Conservation (phyloP, 2,888 invertebrate genomes). For the Chalcosyrphus nemorum region DNA sequence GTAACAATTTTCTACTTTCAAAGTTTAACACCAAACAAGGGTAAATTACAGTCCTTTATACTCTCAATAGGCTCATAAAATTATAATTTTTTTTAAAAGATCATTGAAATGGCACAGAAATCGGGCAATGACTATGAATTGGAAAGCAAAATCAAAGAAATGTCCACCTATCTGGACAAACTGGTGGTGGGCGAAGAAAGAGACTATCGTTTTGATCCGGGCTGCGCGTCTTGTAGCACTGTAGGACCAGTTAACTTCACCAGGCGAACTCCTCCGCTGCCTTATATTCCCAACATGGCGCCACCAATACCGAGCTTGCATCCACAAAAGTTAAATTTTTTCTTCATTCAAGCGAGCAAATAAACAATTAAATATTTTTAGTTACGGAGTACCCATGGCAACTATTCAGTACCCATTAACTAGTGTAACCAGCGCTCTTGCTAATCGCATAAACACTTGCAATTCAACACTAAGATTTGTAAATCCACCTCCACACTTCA, state of each 20-base stretch:
- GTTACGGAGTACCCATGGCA: background rate
- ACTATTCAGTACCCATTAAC: background rate
- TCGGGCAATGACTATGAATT: background rate
- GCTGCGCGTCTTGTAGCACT: background rate
- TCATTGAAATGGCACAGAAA: slow-evolving; percentile 1
- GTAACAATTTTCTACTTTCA: too few species aligned
- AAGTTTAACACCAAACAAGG: background rate
- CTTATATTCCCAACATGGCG: background rate
- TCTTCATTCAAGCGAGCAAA: background rate
- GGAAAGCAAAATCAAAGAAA: slow-evolving; percentile 25
- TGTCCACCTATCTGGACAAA: slow-evolving; percentile 21
- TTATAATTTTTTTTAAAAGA: background rate
- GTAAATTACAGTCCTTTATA: too few species aligned
- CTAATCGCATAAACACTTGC: background rate
- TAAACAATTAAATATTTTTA: background rate
- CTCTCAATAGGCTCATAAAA: background rate
- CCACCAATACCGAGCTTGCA: background rate
- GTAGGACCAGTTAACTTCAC: background rate
- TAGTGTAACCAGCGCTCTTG: slow-evolving; percentile 38
- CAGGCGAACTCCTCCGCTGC: background rate
- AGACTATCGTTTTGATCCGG: background rate
- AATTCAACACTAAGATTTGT: background rate
- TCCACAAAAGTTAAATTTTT: background rate
- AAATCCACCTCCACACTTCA: background rate
- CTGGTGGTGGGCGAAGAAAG: slow-evolving; percentile 4